Percentiles rank a stretch among this genome's conserved stretches.
Evolutionary conservation across 2,888 invertebrate genomes (phyloP).

Genomic region (Acanthosepion pharaonis): DNA sequence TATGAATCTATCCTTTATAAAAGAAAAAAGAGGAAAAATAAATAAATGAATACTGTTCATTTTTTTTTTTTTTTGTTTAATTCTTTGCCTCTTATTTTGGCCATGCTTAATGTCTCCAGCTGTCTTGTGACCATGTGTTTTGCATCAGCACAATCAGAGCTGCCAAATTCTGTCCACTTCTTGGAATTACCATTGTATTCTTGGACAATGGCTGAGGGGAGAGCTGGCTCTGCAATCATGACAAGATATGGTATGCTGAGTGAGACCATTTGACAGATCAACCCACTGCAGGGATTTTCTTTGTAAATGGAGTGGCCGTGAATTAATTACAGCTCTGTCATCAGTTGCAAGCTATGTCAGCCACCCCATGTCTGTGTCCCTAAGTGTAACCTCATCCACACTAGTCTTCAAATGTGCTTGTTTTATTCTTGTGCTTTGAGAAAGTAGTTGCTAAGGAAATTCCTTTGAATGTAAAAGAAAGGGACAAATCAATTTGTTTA

Average conservation of each 20-base stretch:
- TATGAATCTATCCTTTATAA: neutral
- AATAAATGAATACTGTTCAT: neutral
- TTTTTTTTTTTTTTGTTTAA: neutral
- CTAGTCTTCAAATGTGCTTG: neutral
- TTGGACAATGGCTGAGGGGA: constrained; percentile 17
- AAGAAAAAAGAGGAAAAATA: neutral
- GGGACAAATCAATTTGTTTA: neutral
- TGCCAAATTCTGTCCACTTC: constrained; percentile 15
- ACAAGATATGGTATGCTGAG: neutral
- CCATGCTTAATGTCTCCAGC: neutral
- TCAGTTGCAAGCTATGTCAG: neutral
- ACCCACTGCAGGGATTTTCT: constrained; percentile 22
- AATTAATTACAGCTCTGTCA: constrained; percentile 14
- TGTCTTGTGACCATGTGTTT: constrained; percentile 3
- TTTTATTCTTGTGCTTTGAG: neutral
- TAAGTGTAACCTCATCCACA: neutral
- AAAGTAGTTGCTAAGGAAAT: neutral
- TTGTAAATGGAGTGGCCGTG: neutral
- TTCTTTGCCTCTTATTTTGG: neutral
- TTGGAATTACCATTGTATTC: neutral
- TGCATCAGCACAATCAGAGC: neutral
- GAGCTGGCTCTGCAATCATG: neutral
- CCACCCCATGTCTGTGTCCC: neutral
- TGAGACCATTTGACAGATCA: constrained; percentile 1
- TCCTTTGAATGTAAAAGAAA: neutral